Conservation (phyloP, 92 coral and sea anemone species). For the Desmophyllum pertusum region DNA sequence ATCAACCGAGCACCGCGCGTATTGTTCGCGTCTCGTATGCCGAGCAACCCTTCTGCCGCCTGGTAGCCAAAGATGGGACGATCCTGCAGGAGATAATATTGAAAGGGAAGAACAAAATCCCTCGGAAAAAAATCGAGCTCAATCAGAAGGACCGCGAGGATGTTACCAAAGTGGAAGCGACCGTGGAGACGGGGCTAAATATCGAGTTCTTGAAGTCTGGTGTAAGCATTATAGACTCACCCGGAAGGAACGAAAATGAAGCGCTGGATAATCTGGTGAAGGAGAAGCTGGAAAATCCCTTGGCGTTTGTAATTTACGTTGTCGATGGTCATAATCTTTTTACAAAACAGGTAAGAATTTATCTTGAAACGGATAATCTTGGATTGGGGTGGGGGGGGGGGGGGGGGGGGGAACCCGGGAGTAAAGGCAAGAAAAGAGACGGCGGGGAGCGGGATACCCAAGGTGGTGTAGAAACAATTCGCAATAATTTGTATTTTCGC, state of each 20-base stretch:
- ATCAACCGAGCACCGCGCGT: slow-evolving; percentile 76
- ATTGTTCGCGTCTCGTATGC: slow-evolving; percentile 72
- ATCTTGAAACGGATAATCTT: no score
- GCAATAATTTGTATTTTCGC: no score
- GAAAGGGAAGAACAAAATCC: slow-evolving; percentile 51
- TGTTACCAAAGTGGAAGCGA: slow-evolving; percentile 56
- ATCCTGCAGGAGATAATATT: slow-evolving; percentile 24
- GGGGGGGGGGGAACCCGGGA: no score
- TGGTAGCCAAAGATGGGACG: slow-evolving; percentile 32
- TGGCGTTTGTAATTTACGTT: slow-evolving; percentile 70
- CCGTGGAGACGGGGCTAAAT: slow-evolving; percentile 60
- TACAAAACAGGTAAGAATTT: slow-evolving; percentile 53
- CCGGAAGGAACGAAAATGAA: slow-evolving; percentile 66
- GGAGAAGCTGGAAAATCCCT: slow-evolving; percentile 57
- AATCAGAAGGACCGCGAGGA: slow-evolving; percentile 57
- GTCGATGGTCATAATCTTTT: slow-evolving; percentile 74
- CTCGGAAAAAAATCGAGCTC: slow-evolving; percentile 65
- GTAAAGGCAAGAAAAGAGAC: no score
- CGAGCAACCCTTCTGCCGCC: slow-evolving; percentile 50
- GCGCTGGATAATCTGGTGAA: slow-evolving; percentile 69
- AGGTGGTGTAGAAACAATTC: no score
- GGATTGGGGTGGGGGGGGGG: no score
- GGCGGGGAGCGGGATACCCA: no score
- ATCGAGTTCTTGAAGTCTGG: slow-evolving; percentile 69
- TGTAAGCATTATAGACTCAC: slow-evolving; percentile 71